These are phyloP conservation scores for Apis florea DNA, from an alignment of 1,140 invertebrate species.

Conservation along the genomic window DNA sequence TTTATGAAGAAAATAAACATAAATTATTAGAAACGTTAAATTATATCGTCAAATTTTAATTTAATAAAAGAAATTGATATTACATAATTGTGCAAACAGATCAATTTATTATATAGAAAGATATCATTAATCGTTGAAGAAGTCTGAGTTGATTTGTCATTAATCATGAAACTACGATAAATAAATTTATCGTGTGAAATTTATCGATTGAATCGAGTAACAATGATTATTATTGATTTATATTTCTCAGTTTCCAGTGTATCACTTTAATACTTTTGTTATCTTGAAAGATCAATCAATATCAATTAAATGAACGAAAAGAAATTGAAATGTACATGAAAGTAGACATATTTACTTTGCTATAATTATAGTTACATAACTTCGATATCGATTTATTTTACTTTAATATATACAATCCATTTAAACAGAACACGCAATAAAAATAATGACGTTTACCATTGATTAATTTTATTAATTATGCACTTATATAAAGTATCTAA, in stretches of 20 bases:
- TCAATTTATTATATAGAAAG: background rate
- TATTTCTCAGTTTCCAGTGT: background rate
- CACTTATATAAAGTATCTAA: too few species aligned
- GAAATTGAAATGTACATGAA: too few species aligned
- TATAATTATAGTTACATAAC: too few species aligned
- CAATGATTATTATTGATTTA: background rate
- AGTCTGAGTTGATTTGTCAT: background rate
- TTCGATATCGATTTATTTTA: too few species aligned
- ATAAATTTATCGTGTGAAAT: constrained; percentile 5
- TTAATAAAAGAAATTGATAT: background rate
- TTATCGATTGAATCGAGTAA: background rate
- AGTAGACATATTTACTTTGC: too few species aligned
- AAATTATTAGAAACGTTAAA: background rate
- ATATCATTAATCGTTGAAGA: constrained; percentile 6
- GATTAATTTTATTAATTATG: too few species aligned
- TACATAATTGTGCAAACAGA: background rate
- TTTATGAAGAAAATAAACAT: background rate
- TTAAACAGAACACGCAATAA: too few species aligned
- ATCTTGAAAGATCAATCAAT: background rate
- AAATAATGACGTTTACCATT: too few species aligned
- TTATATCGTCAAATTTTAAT: background rate
- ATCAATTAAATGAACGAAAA: background rate
- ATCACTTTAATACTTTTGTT: background rate
- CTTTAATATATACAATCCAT: too few species aligned
- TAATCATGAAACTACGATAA: background rate